phyloP scores from a whole-genome alignment of 2,888 invertebrate species.

The Cephalotes varians region DNA sequence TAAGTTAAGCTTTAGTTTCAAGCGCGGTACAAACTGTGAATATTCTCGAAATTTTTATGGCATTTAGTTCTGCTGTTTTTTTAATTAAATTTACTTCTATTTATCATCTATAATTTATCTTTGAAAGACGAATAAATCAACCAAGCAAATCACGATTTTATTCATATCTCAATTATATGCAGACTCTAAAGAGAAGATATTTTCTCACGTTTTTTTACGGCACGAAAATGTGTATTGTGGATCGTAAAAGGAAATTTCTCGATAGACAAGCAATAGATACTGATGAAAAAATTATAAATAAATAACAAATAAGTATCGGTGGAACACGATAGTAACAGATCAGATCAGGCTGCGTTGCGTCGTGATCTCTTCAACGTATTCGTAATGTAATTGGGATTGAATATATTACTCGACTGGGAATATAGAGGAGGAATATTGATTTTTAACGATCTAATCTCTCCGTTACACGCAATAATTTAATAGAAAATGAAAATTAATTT shows the following conservation, averaged over 20 bases:
- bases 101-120: background rate
- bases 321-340: background rate
- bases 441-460: background rate
- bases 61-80: background rate
- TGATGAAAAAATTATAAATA: background rate
- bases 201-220: background rate
- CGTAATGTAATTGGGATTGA: background rate
- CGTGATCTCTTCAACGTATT: background rate
- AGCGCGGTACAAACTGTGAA: background rate
- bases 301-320: background rate
- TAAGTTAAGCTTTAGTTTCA: slow-evolving; percentile 7
- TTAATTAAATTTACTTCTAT: background rate
- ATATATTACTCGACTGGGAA: background rate
- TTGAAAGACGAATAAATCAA: background rate
- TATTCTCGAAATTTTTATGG: background rate
- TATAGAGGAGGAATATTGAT: background rate
- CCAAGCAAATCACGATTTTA: background rate
- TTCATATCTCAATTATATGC: background rate
- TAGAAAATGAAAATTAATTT: slow-evolving; percentile 1
- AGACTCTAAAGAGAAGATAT: background rate
- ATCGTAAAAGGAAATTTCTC: background rate
- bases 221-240: background rate
- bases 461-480: background rate
- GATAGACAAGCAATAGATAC: background rate
- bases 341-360: background rate